phyloP scores from a whole-genome alignment of 2,113 vertebrate species.

The Lepus americanus region DNA sequence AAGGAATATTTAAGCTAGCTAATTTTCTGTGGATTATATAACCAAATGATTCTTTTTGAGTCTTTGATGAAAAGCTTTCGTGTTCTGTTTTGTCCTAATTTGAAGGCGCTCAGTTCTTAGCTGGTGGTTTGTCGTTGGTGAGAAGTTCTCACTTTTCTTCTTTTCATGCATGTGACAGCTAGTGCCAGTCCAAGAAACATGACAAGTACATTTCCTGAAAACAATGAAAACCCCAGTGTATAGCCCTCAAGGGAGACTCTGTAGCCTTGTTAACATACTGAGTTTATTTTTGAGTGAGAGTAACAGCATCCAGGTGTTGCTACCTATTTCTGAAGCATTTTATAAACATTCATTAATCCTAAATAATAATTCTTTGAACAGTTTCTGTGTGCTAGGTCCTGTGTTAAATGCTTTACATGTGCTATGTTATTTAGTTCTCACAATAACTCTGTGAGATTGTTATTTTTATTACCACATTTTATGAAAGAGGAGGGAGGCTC shows the following conservation, averaged over 20 bases:
- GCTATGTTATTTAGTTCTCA: not conserved
- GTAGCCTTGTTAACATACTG: slow-evolving; percentile 3
- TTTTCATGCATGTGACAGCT: not conserved
- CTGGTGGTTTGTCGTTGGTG: not conserved
- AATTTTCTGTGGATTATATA: not conserved
- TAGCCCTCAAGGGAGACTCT: not conserved
- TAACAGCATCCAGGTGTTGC: not conserved
- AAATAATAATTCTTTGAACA: not conserved
- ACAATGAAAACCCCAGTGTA: not conserved
- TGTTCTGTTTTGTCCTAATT: not conserved
- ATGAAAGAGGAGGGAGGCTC: slow-evolving; percentile 23
- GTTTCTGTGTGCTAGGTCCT: not conserved
- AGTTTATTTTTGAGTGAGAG: not conserved
- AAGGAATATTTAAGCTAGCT: not conserved
- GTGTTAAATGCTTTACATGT: not conserved
- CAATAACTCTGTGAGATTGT: not conserved
- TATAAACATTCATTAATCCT: not conserved
- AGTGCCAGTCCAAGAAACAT: not conserved
- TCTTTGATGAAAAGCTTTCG: not conserved
- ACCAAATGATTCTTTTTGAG: not conserved
- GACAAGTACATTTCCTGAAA: not conserved
- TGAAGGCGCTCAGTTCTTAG: not conserved
- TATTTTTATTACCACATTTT: slow-evolving; percentile 7
- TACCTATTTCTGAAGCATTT: slow-evolving; percentile 45
- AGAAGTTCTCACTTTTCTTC: not conserved